Evolutionary conservation across 2,888 invertebrate species (phyloP).

Genomic region (Helobdella robusta): DNA sequence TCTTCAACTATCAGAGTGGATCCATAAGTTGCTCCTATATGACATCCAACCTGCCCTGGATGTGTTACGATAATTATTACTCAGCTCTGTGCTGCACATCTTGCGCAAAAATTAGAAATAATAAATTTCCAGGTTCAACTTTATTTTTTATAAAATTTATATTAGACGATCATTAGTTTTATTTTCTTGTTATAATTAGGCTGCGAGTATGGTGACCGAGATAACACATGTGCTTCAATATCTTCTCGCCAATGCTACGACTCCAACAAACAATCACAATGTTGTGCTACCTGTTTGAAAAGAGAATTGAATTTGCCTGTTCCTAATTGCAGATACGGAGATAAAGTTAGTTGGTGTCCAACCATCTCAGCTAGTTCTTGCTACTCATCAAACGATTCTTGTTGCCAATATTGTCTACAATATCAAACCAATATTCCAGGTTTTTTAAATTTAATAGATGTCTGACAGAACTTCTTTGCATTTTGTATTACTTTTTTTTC

Average conservation of each 20-base stretch:
- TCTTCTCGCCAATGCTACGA: slow-evolving; percentile 6
- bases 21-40: slow-evolving; percentile 10
- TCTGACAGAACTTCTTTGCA: too few species aligned
- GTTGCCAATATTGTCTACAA: neutral
- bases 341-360: slow-evolving; percentile 10
- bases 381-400: neutral
- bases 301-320: neutral
- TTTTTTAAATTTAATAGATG: too few species aligned
- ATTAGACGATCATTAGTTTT: neutral
- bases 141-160: neutral
- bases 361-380: neutral
- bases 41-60: neutral
- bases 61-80: slow-evolving; percentile 24
- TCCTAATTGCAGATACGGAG: slow-evolving; percentile 7
- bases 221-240: neutral
- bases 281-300: neutral
- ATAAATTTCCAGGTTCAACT: slow-evolving; percentile 9
- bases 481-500: too few species aligned
- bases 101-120: slow-evolving; percentile 2
- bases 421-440: too few species aligned
- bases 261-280: neutral
- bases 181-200: neutral
- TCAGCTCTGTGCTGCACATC: slow-evolving; percentile 18
- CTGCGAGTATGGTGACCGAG: slow-evolving; percentile 28
- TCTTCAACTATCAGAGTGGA: neutral